Evolutionary conservation across 1,140 invertebrate genomes (phyloP).

Genomic region (Mesaphorura yosii): DNA sequence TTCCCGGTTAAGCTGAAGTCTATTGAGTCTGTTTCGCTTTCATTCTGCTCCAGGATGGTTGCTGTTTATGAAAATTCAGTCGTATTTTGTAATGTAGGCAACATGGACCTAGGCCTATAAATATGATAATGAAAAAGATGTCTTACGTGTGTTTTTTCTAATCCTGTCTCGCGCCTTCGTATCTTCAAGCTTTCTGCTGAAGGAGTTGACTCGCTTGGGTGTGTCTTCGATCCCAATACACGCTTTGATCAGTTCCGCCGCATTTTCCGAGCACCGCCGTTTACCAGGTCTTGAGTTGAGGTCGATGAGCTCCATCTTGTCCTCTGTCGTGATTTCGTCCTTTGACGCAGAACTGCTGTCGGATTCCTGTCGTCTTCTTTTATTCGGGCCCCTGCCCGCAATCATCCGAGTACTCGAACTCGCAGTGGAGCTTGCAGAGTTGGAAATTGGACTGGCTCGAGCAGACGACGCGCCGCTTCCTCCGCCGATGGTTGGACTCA

Average conservation of each 20-base stretch:
- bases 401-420: slow-evolving; percentile 7
- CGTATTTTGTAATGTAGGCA: not conserved
- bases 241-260: slow-evolving; percentile 52
- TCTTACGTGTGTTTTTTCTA: slow-evolving; percentile 25
- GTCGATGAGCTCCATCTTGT: slow-evolving; percentile 22
- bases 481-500: slow-evolving; percentile 17
- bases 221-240: slow-evolving; percentile 52
- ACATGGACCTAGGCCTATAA: not conserved
- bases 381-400: slow-evolving; percentile 33
- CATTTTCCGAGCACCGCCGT: slow-evolving; percentile 55
- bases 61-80: slow-evolving; percentile 14
- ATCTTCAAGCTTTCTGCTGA: slow-evolving; percentile 27
- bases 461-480: slow-evolving; percentile 6
- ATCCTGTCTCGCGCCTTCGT: slow-evolving; percentile 20
- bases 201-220: slow-evolving; percentile 29
- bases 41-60: slow-evolving; percentile 24
- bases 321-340: slow-evolving; percentile 31
- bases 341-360: slow-evolving; percentile 48
- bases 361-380: slow-evolving; percentile 62
- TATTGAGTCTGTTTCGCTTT: slow-evolving; percentile 19
- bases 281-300: slow-evolving; percentile 45
- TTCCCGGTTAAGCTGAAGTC: not conserved
- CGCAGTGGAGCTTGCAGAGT: slow-evolving; percentile 17
- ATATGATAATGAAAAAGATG: not conserved
- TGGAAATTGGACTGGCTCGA: not conserved